Evolutionary conservation across 2,888 invertebrate genomes (phyloP).

Genomic region (Agriopis marginaria): DNA sequence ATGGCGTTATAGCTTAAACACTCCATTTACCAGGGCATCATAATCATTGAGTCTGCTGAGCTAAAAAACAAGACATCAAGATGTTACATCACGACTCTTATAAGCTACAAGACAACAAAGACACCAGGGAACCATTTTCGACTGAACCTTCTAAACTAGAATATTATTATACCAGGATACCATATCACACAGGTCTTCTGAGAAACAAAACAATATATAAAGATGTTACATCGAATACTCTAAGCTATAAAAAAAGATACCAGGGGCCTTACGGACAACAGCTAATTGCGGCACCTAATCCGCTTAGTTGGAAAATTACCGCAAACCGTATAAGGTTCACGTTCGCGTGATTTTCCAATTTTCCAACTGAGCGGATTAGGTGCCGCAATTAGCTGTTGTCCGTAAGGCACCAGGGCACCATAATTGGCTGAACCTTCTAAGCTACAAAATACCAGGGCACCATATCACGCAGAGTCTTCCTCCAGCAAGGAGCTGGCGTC

Average conservation of each 20-base stretch:
- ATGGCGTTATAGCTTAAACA: no score
- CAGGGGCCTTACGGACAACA: no score
- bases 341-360: no score
- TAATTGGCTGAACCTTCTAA: no score
- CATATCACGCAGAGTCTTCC: conserved; percentile 55
- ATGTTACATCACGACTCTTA: background rate
- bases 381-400: no score
- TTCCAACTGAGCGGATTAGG: no score
- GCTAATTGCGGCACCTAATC: no score
- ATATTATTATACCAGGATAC: background rate
- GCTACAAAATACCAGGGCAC: background rate
- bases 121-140: background rate
- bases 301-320: no score
- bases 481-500: conserved; percentile 56
- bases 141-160: background rate
- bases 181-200: background rate
- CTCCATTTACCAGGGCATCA: background rate
- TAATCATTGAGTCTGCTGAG: background rate
- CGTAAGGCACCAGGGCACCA: no score
- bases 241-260: background rate
- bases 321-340: no score
- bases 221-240: background rate
- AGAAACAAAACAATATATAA: background rate
- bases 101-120: background rate
- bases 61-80: background rate